Conservation (phyloP, 2,797 vertebrate genomes). For the Lutra lutra region DNA sequence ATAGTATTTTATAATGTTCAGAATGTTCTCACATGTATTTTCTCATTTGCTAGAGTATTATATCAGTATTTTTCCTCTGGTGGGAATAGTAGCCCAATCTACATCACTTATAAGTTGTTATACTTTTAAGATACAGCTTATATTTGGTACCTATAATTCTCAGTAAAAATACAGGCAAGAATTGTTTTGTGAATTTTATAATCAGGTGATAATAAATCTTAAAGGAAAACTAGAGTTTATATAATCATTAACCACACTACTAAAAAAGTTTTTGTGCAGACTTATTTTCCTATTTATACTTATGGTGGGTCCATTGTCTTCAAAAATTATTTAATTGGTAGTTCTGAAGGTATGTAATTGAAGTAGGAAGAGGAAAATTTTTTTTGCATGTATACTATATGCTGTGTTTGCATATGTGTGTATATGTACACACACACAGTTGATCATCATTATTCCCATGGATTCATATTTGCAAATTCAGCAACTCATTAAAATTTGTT, state of each 20-base stretch:
- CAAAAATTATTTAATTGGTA: conserved; percentile 14
- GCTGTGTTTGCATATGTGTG: background rate
- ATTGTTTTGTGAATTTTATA: conserved; percentile 6
- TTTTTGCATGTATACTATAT: background rate
- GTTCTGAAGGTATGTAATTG: conserved; percentile 6
- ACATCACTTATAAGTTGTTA: background rate
- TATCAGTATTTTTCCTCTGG: background rate
- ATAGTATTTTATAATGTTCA: conserved; percentile 3
- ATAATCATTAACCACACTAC: background rate
- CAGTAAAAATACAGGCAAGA: conserved; percentile 5
- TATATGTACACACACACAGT: background rate
- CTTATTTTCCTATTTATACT: conserved; percentile 15
- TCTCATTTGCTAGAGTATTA: background rate
- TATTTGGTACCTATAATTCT: background rate
- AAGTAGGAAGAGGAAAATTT: background rate
- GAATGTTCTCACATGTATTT: conserved; percentile 13
- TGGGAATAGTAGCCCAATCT: background rate
- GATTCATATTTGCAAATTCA: background rate
- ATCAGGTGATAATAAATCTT: background rate
- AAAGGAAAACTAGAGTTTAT: background rate
- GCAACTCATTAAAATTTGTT: conserved; percentile 2
- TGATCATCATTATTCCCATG: background rate
- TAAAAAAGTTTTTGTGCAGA: background rate
- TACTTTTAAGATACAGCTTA: background rate
- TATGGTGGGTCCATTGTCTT: background rate